Evolutionary conservation across 2,113 vertebrate genomes (phyloP), one percentile per base, ranked within the genome.

Genomic region (Nesoenas mayeri): DNA sequence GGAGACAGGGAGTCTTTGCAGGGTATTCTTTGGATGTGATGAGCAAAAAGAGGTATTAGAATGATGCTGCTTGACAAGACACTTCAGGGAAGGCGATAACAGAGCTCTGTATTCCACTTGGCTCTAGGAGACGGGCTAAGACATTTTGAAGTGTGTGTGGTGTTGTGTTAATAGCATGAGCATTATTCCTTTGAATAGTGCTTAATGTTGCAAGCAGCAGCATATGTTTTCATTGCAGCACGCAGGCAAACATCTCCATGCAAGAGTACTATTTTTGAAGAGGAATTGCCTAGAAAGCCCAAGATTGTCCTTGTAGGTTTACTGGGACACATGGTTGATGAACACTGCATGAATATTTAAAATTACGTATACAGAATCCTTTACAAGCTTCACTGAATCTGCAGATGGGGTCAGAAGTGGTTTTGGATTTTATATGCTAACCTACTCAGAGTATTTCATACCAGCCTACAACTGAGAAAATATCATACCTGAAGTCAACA

Each of bases 301-400:
- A 53, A 5, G 84, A 40, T 92, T 95, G 77, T 96, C 82, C 82
- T 94, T 89, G 67, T 66, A 73, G 75, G 71, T 93, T 95, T 95
- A 81, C 66, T 94, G 92, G 66, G 62, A 89, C 42, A 26, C 79
- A 62, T 15, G 47, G 78, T 81, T 91, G 69, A 92, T 86, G 82
- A 85, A 38, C 31, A 20, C 48, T 38, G 40, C 62, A 89, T 95
- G 74, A 95, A 96, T 96, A 95, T 95, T 96, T 96, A 66, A 97
- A 89, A 79, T 83, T 51, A 70, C 53, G 84, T 81, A 32, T 73
- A 69, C 32, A 44, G 34, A 83, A 88, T 84, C 51, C 82, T 93
- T 91, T 82, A 88, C 90, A 95, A 83, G 88, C 94, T 91, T 93
- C 91, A 91, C 26, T 95, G 88, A 95, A 51, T 57, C 70, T 90